Percentiles rank a stretch among this genome's conserved stretches.
phyloP scores from a whole-genome alignment of 2,797 vertebrate genomes.

The Petrocephalus schoutedeni region DNA sequence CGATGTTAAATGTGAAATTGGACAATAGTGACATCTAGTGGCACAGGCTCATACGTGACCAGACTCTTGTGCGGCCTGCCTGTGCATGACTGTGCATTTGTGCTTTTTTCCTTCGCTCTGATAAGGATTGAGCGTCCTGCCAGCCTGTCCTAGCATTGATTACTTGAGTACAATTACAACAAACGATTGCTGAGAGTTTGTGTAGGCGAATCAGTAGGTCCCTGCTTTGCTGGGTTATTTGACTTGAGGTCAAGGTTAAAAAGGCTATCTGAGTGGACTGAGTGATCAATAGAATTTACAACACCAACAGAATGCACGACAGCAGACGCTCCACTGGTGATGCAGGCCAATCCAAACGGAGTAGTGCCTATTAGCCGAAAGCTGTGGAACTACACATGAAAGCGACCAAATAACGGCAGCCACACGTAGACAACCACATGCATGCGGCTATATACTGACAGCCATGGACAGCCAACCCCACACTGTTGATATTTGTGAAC shows the following conservation, averaged over 20 bases:
- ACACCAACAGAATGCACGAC: not conserved
- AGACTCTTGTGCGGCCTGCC: not conserved
- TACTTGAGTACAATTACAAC: not conserved
- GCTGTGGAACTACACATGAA: not conserved
- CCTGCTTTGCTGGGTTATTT: not conserved
- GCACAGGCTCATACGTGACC: not conserved
- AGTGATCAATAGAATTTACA: not conserved
- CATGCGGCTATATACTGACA: not conserved
- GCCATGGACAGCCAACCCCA: not conserved
- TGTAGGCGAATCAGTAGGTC: not conserved
- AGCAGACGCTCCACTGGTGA: not conserved
- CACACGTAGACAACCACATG: not conserved
- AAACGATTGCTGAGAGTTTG: not conserved
- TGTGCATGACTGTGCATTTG: constrained; percentile 39
- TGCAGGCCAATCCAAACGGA: too few relatives aligned
- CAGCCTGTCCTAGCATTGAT: not conserved
- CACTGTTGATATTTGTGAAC: not conserved
- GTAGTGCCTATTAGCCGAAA: not conserved
- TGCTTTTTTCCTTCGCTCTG: not conserved
- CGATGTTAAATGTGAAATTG: constrained; percentile 40
- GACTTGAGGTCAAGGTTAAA: not conserved
- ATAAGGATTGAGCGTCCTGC: not conserved
- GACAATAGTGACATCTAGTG: constrained; percentile 17
- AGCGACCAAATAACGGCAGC: not conserved
- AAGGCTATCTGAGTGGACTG: not conserved